Conservation (phyloP, 2,888 invertebrate species). For the Drosophila rellima region DNA sequence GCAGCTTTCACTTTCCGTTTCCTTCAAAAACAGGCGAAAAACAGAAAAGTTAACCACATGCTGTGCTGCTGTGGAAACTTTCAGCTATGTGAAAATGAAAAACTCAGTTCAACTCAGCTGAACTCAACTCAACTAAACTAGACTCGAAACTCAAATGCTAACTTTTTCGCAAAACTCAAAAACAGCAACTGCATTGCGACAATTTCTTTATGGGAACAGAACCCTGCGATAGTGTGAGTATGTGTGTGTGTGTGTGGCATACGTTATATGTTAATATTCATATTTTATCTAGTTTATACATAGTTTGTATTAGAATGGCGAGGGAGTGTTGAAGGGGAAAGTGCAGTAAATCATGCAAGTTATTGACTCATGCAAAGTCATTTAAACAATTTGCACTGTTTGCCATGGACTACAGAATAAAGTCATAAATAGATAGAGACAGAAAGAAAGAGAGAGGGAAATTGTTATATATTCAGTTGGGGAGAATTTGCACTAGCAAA, state of each 20-base stretch:
- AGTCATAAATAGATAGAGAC: conserved; percentile 38
- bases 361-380: conserved; percentile 67
- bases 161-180: conserved; percentile 59
- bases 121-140: conserved; percentile 30
- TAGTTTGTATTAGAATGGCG: conserved; percentile 51
- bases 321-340: conserved; percentile 9
- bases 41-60: conserved; percentile 43
- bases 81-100: conserved; percentile 43
- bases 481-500: conserved; percentile 7
- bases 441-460: background rate
- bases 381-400: conserved; percentile 65
- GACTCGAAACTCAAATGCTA: conserved; percentile 54
- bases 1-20: conserved; percentile 57
- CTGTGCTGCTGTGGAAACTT: conserved; percentile 44
- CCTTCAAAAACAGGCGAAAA: conserved; percentile 25
- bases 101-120: conserved; percentile 44
- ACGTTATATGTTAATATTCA: conserved; percentile 64
- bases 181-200: conserved; percentile 73
- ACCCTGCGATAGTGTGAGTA: conserved; percentile 1
- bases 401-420: conserved; percentile 45
- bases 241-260: conserved; percentile 26
- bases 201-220: conserved; percentile 49
- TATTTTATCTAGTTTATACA: conserved; percentile 63
- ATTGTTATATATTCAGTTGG: conserved; percentile 8
- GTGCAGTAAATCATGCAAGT: conserved; percentile 58